These are phyloP conservation scores for Rallus limicola DNA, from an alignment of 2,113 vertebrate genomes.

Conservation along the genomic window DNA sequence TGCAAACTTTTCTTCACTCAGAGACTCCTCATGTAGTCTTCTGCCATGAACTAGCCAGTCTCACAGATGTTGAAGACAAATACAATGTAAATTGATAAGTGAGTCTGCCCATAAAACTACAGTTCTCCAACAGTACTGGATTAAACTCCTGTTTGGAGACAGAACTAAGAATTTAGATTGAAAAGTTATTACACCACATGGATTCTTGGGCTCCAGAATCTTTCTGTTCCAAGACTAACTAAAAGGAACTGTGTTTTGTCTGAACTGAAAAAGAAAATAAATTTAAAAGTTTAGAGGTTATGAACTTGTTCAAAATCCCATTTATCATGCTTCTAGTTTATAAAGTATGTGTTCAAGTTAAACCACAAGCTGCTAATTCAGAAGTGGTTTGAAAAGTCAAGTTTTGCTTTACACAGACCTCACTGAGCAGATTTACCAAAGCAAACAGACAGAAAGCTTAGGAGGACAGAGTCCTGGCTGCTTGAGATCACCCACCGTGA, in stretches of 20 bases:
- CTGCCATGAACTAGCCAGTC: neutral
- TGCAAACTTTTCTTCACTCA: neutral
- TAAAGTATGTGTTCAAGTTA: neutral
- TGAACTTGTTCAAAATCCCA: neutral
- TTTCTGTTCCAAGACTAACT: neutral
- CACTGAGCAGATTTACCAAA: neutral
- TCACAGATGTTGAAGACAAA: neutral
- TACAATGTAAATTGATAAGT: neutral
- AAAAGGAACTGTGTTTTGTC: neutral
- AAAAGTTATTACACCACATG: neutral
- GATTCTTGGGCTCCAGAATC: neutral
- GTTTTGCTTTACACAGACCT: neutral
- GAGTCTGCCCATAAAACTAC: neutral
- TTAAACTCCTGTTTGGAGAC: neutral
- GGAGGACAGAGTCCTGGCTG: neutral
- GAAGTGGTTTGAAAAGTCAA: neutral
- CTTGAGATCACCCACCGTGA: neutral
- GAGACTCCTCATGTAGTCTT: neutral
- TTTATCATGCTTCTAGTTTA: neutral
- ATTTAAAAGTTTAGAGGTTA: neutral
- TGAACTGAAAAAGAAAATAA: neutral
- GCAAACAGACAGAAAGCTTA: neutral
- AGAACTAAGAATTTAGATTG: neutral
- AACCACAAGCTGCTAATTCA: neutral
- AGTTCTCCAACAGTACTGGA: neutral